Evolutionary conservation across 2,888 invertebrate species (phyloP), one percentile per base, ranked within the genome.

Genomic region (Dasysyrphus albostriatus): DNA sequence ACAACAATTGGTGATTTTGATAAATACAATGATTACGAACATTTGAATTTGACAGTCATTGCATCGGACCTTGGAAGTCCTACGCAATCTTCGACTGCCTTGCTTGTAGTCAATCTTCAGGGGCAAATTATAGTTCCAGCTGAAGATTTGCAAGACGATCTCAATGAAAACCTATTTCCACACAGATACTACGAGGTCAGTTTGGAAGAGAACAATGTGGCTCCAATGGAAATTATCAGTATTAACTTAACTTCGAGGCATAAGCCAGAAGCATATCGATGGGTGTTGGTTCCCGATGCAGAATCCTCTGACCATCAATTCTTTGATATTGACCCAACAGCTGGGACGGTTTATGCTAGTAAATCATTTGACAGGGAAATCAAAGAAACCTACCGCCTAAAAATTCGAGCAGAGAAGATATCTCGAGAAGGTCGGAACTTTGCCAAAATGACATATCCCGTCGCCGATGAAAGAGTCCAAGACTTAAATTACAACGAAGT

Each of bases 11-110:
- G 95, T 0, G 94, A 94, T 90, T 92, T 93, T 6, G 89, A 89
- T 5, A 90, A 91, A n/a, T 92, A 91, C 80, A 92, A 92, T 44
- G 91, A 91, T 16, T 93, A 93, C 59, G 92, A 93, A 32, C 92
- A 92, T 39, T 95, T 97, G 90, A 97, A 97, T 90, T 93, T 98
- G 1, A 96, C 97, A 0, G 94, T 98, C 1, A 94, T 97, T 2
- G 97, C 97, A 0, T 96, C 97, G 1, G 98, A 98, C 93, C 93
- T 97, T 73, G 98, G 98, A 0, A 96, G 95, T 49, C 97, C 98
- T 0, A 96, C 97, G 89, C 93, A 96, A 4, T 97, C 96, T 80
- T 96, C 97, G 0, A 96, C 96, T 0, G 97, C 97, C 2, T 91
- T 96, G 47, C 92, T 97, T 10, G 93, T 95, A 69, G 93, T 97